Evolutionary conservation across 2,797 vertebrate species (phyloP).

Genomic region (Novumbra hubbsi): DNA sequence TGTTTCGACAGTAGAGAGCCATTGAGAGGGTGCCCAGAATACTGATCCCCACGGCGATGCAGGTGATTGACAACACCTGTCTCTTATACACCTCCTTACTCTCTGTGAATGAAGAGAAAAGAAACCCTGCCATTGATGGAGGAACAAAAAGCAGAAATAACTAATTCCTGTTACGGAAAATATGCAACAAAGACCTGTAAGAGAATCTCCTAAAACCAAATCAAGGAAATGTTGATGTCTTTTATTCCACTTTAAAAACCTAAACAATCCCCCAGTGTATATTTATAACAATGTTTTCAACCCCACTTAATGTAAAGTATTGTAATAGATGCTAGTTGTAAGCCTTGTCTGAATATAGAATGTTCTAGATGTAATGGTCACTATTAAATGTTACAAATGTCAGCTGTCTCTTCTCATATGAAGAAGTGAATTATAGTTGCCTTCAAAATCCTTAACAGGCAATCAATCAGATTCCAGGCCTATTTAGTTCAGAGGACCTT

Average conservation of each 20-base stretch:
- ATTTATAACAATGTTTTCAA: slow-evolving; percentile 41
- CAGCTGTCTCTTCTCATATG: slow-evolving; percentile 62
- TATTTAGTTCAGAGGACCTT: slow-evolving; percentile 56
- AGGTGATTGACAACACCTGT: slow-evolving; percentile 88
- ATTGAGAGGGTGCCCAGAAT: slow-evolving; percentile 91
- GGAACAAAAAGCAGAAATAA: not conserved
- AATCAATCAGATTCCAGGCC: slow-evolving; percentile 66
- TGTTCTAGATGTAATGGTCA: slow-evolving; percentile 56
- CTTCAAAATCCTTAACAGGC: slow-evolving; percentile 66
- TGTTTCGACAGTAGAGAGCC: slow-evolving; percentile 95
- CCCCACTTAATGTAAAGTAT: not conserved
- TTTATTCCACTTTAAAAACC: not conserved
- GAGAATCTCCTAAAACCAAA: not conserved
- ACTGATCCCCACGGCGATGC: slow-evolving; percentile 92
- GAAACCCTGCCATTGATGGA: not conserved
- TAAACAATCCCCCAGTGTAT: slow-evolving; percentile 17
- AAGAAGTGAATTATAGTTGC: slow-evolving; percentile 68
- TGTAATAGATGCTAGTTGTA: slow-evolving; percentile 59
- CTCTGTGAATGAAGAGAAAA: slow-evolving; percentile 57
- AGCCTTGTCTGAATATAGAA: slow-evolving; percentile 53
- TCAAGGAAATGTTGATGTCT: not conserved
- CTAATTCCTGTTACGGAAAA: not conserved
- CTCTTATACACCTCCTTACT: slow-evolving; percentile 80
- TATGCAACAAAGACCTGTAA: not conserved
- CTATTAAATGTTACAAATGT: slow-evolving; percentile 73